Percentiles rank a stretch among this genome's conserved stretches.
phyloP scores from a whole-genome alignment of 2,113 vertebrate genomes.

The Crotalus viridis region DNA sequence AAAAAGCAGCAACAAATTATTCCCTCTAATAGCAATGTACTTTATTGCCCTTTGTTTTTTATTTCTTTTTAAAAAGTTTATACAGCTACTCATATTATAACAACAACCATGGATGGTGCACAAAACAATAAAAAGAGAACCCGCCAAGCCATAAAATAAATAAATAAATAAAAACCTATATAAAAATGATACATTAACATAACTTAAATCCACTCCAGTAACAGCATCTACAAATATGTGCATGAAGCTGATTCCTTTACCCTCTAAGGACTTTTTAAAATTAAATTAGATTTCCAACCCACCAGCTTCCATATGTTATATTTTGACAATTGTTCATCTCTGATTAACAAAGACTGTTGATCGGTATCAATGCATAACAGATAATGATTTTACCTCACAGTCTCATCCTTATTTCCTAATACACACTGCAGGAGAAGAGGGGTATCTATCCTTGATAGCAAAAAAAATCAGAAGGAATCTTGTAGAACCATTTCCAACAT shows the following conservation, averaged over 20 bases:
- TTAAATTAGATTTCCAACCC: not conserved
- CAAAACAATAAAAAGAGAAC: not conserved
- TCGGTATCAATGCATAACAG: too few species aligned
- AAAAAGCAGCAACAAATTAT: conserved; percentile 34
- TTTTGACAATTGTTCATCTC: not conserved
- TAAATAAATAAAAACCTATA: not conserved
- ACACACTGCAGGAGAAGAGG: too few species aligned
- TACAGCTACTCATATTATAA: not conserved
- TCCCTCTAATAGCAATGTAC: conserved; percentile 6
- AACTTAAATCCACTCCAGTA: conserved; percentile 32
- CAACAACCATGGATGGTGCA: not conserved
- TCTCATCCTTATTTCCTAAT: not conserved
- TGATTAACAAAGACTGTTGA: not conserved
- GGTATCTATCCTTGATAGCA: too few species aligned
- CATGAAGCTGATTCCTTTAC: conserved; percentile 10
- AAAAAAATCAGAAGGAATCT: too few species aligned
- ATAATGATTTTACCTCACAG: too few species aligned
- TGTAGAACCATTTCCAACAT: too few species aligned
- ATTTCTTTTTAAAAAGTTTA: not conserved
- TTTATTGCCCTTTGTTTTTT: conserved; percentile 2
- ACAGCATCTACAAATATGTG: conserved; percentile 44
- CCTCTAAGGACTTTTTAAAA: conserved; percentile 22
- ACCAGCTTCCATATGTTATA: not conserved
- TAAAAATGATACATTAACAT: not conserved
- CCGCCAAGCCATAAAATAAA: not conserved